These are phyloP conservation scores for Poecilia velifera DNA, from an alignment of 2,797 vertebrate genomes.

Conservation along the genomic window DNA sequence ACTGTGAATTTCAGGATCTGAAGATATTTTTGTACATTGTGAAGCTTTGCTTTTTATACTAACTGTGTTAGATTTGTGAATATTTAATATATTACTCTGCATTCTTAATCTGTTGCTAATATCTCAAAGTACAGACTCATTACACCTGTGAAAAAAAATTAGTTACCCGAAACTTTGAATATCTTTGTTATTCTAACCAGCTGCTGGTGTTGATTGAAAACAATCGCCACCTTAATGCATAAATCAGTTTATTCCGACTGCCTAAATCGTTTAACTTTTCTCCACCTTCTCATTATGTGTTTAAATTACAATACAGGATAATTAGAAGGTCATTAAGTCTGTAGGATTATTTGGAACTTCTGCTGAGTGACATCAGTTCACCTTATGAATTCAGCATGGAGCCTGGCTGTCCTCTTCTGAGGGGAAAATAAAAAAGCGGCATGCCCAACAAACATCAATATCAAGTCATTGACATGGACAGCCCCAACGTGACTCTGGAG, in stretches of 20 bases:
- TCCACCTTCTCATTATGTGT: neutral
- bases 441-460: slow-evolving; percentile 18
- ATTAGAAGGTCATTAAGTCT: neutral
- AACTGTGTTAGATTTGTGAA: too few relatives aligned
- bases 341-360: neutral
- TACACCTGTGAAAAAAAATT: too few relatives aligned
- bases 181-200: neutral
- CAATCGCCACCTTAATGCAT: neutral
- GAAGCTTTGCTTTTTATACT: too few relatives aligned
- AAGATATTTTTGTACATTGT: too few relatives aligned
- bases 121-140: too few relatives aligned
- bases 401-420: neutral
- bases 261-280: neutral
- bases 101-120: too few relatives aligned
- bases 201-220: neutral
- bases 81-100: too few relatives aligned
- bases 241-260: neutral
- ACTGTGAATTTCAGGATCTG: too few relatives aligned
- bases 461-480: slow-evolving; percentile 11
- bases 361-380: neutral
- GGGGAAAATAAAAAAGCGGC: neutral
- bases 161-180: neutral
- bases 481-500: slow-evolving; percentile 19
- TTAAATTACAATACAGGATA: neutral
- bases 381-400: neutral